Percentiles rank a stretch among this genome's conserved stretches.
Evolutionary conservation across 2,113 vertebrate species (phyloP).

Genomic region (Cheirogaleus medius): DNA sequence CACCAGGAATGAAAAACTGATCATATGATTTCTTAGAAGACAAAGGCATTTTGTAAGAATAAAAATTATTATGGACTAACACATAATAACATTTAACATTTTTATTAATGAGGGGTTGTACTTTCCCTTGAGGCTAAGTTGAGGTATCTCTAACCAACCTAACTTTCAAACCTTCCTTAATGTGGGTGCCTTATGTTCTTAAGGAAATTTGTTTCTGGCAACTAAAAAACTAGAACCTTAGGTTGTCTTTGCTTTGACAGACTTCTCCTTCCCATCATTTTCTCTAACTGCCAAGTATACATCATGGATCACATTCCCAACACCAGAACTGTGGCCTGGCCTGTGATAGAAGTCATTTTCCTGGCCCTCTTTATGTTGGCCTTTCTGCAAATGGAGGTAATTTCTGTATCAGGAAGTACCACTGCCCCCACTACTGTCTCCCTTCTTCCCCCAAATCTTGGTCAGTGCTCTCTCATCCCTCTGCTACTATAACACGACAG

Average conservation of each 20-base stretch:
- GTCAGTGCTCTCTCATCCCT: neutral
- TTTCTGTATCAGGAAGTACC: neutral
- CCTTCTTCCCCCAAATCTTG: neutral
- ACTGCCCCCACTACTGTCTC: neutral
- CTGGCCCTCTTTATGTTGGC: neutral
- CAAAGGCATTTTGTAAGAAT: constrained; percentile 8
- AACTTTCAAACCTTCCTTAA: neutral
- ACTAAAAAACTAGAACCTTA: neutral
- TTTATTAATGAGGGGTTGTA: neutral
- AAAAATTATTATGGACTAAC: neutral
- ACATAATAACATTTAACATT: neutral
- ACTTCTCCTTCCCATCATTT: neutral
- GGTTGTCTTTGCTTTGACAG: neutral
- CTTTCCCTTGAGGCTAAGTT: neutral
- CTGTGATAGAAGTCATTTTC: neutral
- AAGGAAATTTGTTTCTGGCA: neutral
- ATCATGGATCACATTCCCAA: neutral
- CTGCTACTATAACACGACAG: neutral
- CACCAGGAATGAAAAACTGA: neutral
- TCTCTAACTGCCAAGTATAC: neutral
- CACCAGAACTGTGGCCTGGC: neutral
- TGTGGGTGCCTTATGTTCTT: neutral
- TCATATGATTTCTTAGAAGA: neutral
- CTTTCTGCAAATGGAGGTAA: neutral
- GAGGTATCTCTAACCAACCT: neutral